A percentile compares a stretch with the other conserved stretches of the same genome.
phyloP scores from a whole-genome alignment of 1,140 invertebrate genomes.

The Hycleus cichorii region DNA sequence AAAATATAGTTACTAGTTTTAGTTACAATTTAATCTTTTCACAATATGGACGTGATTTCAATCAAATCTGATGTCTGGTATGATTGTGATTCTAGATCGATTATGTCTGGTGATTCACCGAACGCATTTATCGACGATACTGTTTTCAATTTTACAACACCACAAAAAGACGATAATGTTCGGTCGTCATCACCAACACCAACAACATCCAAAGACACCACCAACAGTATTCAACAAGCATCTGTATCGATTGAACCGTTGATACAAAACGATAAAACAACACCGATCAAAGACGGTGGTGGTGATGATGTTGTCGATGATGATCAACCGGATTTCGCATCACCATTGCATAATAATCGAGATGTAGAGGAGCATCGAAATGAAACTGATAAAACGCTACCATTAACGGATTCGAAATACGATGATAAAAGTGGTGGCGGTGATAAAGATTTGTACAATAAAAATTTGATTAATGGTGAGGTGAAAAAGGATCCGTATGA shows the following conservation, averaged over 20 bases:
- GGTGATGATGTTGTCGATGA: background rate
- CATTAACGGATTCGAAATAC: background rate
- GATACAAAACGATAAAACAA: background rate
- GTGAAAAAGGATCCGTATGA: background rate
- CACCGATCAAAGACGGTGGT: background rate
- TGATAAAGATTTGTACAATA: background rate
- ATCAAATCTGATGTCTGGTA: too few relatives aligned
- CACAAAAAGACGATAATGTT: background rate
- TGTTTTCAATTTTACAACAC: slow-evolving; percentile 1
- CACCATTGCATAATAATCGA: background rate
- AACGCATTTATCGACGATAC: slow-evolving; percentile 1
- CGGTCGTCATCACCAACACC: background rate
- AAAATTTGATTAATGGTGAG: background rate
- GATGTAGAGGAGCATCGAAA: background rate
- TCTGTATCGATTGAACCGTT: slow-evolving; percentile 9
- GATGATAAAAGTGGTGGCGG: background rate
- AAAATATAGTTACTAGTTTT: too few relatives aligned
- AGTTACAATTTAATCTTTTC: too few relatives aligned
- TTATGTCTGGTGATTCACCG: slow-evolving; percentile 15
- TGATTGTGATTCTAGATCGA: slow-evolving; percentile 6
- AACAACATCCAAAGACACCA: background rate
- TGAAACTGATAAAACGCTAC: slow-evolving; percentile 1
- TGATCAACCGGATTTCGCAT: background rate
- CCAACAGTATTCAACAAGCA: background rate
- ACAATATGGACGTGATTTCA: too few relatives aligned